Conservation (phyloP, 2,888 invertebrate genomes). For the Meteorus cinctellus region DNA sequence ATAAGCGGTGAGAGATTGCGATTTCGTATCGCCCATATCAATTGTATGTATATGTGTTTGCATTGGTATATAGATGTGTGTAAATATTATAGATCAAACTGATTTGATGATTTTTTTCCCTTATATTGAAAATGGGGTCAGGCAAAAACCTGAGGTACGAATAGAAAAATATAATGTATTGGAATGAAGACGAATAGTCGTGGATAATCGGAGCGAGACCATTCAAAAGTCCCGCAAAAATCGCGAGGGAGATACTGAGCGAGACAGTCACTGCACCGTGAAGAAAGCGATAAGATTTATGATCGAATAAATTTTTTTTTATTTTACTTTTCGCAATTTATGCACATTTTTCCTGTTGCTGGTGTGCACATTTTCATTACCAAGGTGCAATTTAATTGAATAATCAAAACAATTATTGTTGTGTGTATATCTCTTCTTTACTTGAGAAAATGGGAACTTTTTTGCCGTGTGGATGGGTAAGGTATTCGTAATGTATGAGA, state of each 20-base stretch:
- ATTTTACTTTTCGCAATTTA: conserved; percentile 12
- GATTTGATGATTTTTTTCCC: background rate
- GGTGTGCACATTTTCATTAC: background rate
- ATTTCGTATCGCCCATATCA: too few relatives aligned
- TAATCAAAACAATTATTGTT: background rate
- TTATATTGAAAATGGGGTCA: background rate
- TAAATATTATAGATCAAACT: too few relatives aligned
- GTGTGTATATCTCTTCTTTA: background rate
- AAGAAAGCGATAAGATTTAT: background rate
- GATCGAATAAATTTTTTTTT: conserved; percentile 6
- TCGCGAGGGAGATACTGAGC: conserved; percentile 40
- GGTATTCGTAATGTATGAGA: too few relatives aligned
- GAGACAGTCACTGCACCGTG: conserved; percentile 38
- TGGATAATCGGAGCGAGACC: conserved; percentile 51
- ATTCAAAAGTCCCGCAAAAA: conserved; percentile 38
- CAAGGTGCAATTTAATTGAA: background rate
- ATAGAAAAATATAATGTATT: conserved; percentile 34
- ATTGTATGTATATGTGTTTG: too few relatives aligned
- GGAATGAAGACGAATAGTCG: conserved; percentile 37
- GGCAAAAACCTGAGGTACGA: background rate
- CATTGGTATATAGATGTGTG: too few relatives aligned
- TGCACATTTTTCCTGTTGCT: background rate
- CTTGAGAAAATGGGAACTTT: background rate
- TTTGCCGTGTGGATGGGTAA: too few relatives aligned
- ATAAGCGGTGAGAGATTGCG: too few relatives aligned